Conservation (phyloP, 2,888 invertebrate species). For the Leucophora obtusa region DNA sequence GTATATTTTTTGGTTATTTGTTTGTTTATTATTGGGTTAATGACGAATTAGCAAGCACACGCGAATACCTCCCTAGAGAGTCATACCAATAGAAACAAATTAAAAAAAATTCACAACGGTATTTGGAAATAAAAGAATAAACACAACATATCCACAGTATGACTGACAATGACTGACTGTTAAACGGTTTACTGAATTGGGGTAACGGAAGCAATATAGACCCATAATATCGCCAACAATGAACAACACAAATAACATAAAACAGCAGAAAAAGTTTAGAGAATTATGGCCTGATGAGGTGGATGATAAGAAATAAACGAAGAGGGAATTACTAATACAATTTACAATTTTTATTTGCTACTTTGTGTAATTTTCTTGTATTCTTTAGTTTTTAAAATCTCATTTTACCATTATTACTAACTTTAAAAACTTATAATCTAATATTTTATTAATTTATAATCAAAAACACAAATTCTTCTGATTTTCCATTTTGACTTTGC, state of each 20-base stretch:
- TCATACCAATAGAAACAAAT: not conserved
- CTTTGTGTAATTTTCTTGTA: not conserved
- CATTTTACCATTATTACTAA: not conserved
- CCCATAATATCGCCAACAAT: not conserved
- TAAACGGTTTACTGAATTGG: slow-evolving; percentile 26
- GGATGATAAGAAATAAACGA: not conserved
- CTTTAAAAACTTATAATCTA: not conserved
- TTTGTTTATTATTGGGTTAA: slow-evolving; percentile 4
- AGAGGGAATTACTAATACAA: not conserved
- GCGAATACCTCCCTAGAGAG: slow-evolving; percentile 16
- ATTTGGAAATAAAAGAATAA: not conserved
- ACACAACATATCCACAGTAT: not conserved
- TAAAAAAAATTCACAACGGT: not conserved
- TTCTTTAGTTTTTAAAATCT: not conserved
- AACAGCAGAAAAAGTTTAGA: not conserved
- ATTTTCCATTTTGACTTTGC: not conserved
- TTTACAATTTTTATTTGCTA: not conserved
- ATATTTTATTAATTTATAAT: not conserved
- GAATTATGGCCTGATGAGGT: not conserved
- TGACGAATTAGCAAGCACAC: slow-evolving; percentile 36
- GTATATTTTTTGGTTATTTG: not conserved
- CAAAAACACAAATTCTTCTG: not conserved
- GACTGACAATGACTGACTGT: slow-evolving; percentile 16
- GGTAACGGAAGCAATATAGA: slow-evolving; percentile 37
- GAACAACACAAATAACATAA: not conserved